phyloP scores from a whole-genome alignment of 2,888 invertebrate species.

The Diplazon laetatorius region DNA sequence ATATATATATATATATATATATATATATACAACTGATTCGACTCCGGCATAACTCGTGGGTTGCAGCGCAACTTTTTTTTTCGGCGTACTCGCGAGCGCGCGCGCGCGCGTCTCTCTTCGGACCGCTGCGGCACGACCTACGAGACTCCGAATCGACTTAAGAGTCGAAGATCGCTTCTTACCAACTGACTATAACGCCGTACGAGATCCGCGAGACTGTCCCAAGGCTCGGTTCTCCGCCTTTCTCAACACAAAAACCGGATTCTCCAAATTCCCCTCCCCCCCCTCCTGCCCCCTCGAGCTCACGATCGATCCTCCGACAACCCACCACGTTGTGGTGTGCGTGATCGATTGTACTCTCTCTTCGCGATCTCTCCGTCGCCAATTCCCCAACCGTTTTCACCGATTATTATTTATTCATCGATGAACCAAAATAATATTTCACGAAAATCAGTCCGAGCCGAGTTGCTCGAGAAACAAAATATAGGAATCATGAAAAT shows the following conservation, averaged over 20 bases:
- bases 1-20: too few species aligned
- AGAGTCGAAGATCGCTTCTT: slow-evolving; percentile 64
- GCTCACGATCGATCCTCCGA: slow-evolving; percentile 50
- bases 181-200: slow-evolving; percentile 45
- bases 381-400: slow-evolving; percentile 45
- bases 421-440: slow-evolving; percentile 1
- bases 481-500: too few species aligned
- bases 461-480: too few species aligned
- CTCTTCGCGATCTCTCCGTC: slow-evolving; percentile 56
- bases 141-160: slow-evolving; percentile 66
- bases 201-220: slow-evolving; percentile 52
- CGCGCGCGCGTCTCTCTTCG: slow-evolving; percentile 22
- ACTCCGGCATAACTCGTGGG: slow-evolving; percentile 24
- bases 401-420: slow-evolving; percentile 14
- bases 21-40: slow-evolving; percentile 1
- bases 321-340: slow-evolving; percentile 18
- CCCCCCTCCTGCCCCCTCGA: too few species aligned
- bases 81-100: not conserved
- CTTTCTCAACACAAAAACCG: slow-evolving; percentile 66
- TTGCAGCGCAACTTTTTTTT: slow-evolving; percentile 29
- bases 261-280: slow-evolving; percentile 64
- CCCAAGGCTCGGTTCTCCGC: slow-evolving; percentile 58
- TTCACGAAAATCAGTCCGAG: too few species aligned
- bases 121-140: slow-evolving; percentile 61
- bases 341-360: slow-evolving; percentile 62